phyloP scores from a whole-genome alignment of 2,797 vertebrate genomes.

The Helarctos malayanus region DNA sequence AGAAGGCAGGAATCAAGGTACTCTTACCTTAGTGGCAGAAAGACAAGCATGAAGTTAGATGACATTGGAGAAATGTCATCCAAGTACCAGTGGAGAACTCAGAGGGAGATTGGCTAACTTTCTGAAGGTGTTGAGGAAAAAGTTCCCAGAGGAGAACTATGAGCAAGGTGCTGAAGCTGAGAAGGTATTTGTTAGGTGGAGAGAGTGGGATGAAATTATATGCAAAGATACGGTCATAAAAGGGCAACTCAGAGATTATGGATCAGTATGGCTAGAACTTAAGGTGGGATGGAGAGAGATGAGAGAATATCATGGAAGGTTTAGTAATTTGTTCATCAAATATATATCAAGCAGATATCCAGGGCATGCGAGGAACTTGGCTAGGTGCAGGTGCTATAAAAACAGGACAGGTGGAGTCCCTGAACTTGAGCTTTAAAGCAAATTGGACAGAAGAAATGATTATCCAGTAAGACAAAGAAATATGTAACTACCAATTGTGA shows the following conservation, averaged over 20 bases:
- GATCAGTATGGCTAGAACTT: background rate
- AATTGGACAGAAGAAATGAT: background rate
- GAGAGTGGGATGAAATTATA: background rate
- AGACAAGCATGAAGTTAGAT: background rate
- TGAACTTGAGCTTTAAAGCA: conserved; percentile 13
- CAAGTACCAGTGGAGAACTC: background rate
- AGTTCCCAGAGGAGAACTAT: background rate
- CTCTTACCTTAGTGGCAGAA: background rate
- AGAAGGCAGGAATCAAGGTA: background rate
- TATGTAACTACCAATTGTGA: background rate
- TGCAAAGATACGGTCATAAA: background rate
- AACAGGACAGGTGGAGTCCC: background rate
- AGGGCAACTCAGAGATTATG: conserved; percentile 21
- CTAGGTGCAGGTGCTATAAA: background rate
- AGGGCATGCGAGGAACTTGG: background rate
- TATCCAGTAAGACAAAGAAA: conserved; percentile 18
- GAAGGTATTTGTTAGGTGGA: background rate
- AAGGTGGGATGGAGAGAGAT: background rate
- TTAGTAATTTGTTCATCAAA: conserved; percentile 7
- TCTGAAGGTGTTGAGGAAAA: background rate
- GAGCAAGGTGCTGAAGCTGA: background rate
- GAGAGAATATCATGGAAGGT: background rate
- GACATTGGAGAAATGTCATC: conserved; percentile 10
- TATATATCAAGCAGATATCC: background rate
- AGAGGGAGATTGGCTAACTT: background rate